A percentile compares a stretch with the other conserved stretches of the same genome.
These are phyloP conservation scores for Triplophysa yarkandensis DNA, from an alignment of 2,797 vertebrate species.

Conservation along the genomic window DNA sequence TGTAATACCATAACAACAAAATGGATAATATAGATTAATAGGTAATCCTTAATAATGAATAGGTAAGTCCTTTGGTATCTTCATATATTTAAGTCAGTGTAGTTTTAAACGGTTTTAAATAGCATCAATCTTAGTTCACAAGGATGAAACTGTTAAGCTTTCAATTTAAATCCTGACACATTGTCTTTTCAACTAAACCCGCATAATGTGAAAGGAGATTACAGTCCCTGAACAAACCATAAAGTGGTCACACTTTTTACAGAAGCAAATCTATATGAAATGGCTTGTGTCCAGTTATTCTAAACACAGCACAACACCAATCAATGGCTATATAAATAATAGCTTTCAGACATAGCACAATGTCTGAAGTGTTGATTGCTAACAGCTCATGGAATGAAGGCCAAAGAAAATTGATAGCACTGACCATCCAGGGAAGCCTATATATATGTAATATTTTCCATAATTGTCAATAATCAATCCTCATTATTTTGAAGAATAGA, in stretches of 20 bases:
- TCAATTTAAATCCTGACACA: slow-evolving; percentile 1
- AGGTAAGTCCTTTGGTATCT: too few relatives aligned
- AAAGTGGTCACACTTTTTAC: slow-evolving; percentile 5
- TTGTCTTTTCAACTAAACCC: slow-evolving; percentile 4
- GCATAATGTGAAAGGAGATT: slow-evolving; percentile 13
- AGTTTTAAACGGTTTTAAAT: not conserved
- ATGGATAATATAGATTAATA: not conserved
- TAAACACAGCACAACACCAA: slow-evolving; percentile 58
- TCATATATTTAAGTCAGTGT: too few relatives aligned
- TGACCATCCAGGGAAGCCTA: slow-evolving; percentile 46
- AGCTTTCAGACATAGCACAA: slow-evolving; percentile 65
- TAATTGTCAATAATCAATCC: too few relatives aligned
- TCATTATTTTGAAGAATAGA: too few relatives aligned
- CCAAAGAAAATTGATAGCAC: slow-evolving; percentile 25
- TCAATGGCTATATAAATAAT: slow-evolving; percentile 64
- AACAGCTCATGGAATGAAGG: slow-evolving; percentile 58
- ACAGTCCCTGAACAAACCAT: slow-evolving; percentile 9
- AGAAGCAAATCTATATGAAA: slow-evolving; percentile 7
- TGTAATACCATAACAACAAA: not conserved
- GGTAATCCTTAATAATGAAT: too few relatives aligned
- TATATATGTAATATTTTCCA: too few relatives aligned
- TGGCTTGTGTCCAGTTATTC: slow-evolving; percentile 23
- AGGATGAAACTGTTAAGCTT: not conserved
- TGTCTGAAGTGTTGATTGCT: slow-evolving; percentile 67
- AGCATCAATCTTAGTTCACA: not conserved